Base-by-base conservation (phyloP, 2,888 invertebrate genomes). In the Cancer borealis region DNA sequence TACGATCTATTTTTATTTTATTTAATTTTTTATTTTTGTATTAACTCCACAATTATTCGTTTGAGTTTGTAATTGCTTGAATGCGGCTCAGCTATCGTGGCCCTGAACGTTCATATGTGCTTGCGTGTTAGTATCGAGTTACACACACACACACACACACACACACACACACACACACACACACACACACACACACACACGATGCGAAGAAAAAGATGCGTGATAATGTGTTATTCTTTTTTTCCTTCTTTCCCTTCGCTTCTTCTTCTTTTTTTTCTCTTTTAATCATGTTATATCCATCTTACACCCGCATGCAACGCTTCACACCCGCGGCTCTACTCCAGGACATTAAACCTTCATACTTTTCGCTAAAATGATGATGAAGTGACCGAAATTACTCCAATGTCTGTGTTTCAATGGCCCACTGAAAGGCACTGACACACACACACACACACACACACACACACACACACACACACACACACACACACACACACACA, bases 131-230 rank as follows among this genome's bases (percentile, higher is more conserved):
- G 47, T 47, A 46, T 47, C n/a, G n/a, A 88, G 46, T 47, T 47
- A 46, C 88, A 88, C 46, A 46, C 88, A 88, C 46, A 88, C 88
- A 45, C 88, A 88, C 88, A 88, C 88, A 46, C 88, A 88, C 88
- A 88, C 88, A 88, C 88, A 88, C 88, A 88, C 88, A 88, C 88
- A 88, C 88, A 88, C 88, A 88, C 88, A 88, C 88, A 88, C 88
- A 88, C 46, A 88, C 88, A 88, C 88, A 88, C 88, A 88, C 88
- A 88, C 88, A 88, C 88, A 88, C 46, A 88, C 88, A 88, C 88
- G 46, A 88, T 47, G 46, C 88, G 12, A n/a, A n/a, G 21, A 10
- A 26, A 39, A 88, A 88, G 47, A 79, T 30, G 79, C 30, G 79
- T 79, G 30, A 12, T 79, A 79, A 79, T 79, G 79, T 30, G 79